Conservation (phyloP, 37 sponge, comb jelly and placozoan genomes). For the Chondrilla cf. caribensis region DNA sequence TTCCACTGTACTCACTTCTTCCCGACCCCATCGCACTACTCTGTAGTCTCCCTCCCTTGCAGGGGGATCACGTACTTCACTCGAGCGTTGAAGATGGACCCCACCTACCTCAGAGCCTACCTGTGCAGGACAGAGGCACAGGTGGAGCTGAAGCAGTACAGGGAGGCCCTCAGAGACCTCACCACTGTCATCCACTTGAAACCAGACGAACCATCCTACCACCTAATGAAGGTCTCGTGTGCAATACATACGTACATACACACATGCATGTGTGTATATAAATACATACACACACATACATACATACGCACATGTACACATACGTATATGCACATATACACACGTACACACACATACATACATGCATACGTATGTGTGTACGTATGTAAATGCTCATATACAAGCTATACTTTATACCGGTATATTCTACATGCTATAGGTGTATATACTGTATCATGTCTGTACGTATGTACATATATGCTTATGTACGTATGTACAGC, state of each 20-base stretch:
- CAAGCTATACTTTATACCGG: too few relatives aligned
- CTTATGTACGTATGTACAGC: background rate
- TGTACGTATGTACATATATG: background rate
- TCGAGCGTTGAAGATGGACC: slow-evolving; percentile 63
- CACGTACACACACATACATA: background rate
- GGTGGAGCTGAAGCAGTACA: slow-evolving; percentile 30
- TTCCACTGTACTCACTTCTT: too few relatives aligned
- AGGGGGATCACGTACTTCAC: slow-evolving; percentile 72
- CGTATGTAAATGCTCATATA: too few relatives aligned
- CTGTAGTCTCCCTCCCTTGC: too few relatives aligned
- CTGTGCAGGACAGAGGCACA: slow-evolving; percentile 84
- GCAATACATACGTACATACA: background rate
- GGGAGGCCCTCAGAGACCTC: slow-evolving; percentile 77
- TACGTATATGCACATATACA: background rate
- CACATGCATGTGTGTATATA: background rate
- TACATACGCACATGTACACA: background rate
- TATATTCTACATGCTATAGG: too few relatives aligned
- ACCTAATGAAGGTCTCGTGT: slow-evolving; percentile 52
- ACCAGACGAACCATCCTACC: slow-evolving; percentile 55
- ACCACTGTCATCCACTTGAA: slow-evolving; percentile 70
- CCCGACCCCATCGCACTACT: too few relatives aligned
- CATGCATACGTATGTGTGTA: background rate
- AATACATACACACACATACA: background rate
- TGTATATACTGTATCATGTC: too few relatives aligned
- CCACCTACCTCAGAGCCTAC: slow-evolving; percentile 77